phyloP scores from a whole-genome alignment of 1,140 invertebrate species.

The Sipha flava region DNA sequence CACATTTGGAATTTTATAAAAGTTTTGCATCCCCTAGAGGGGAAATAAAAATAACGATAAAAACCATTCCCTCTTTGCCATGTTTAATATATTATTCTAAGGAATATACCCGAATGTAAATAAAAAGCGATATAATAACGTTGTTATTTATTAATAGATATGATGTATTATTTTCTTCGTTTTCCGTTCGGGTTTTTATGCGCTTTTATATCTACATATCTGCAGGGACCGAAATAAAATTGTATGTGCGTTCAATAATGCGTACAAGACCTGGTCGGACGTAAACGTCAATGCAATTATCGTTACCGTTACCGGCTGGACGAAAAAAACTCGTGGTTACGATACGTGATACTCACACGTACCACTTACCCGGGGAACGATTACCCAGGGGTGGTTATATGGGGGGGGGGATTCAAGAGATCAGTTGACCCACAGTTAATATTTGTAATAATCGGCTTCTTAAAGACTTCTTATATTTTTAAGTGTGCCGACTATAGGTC shows the following conservation, averaged over 20 bases:
- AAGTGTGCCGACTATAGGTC: no score
- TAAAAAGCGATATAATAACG: not conserved
- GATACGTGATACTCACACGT: no score
- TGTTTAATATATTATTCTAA: not conserved
- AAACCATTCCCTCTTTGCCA: not conserved
- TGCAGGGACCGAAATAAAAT: not conserved
- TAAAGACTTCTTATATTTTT: no score
- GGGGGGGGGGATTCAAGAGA: no score
- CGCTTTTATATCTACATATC: not conserved
- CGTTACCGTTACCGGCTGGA: no score
- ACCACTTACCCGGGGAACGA: no score
- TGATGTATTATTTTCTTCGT: not conserved
- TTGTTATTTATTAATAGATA: conserved; percentile 8
- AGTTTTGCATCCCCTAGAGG: not conserved
- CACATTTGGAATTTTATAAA: not conserved
- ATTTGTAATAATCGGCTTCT: no score
- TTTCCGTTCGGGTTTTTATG: not conserved
- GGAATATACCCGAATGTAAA: not conserved
- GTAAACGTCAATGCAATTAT: no score
- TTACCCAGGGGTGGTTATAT: no score
- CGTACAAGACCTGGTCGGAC: not conserved
- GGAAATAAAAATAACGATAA: conserved; percentile 9
- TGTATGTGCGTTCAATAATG: not conserved
- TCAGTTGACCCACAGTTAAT: no score
- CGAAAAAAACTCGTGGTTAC: no score